Percentiles rank a stretch among this genome's conserved stretches.
Evolutionary conservation across 2,888 invertebrate genomes (phyloP).

Genomic region (Chirona hameri): DNA sequence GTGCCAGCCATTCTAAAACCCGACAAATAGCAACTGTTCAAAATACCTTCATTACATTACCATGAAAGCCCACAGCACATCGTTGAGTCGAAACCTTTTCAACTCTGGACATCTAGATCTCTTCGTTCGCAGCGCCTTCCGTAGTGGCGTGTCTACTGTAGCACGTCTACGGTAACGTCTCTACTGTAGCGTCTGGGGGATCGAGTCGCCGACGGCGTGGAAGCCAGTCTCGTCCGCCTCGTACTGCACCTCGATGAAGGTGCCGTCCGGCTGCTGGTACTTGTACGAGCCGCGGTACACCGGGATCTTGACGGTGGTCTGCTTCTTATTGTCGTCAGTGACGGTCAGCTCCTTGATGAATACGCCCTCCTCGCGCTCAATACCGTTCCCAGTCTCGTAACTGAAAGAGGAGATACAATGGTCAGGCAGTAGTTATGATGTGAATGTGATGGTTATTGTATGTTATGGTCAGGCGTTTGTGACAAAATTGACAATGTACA

Average conservation of each 20-base stretch:
- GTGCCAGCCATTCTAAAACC: too few species aligned
- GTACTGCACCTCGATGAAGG: constrained; percentile 33
- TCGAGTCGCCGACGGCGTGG: constrained; percentile 30
- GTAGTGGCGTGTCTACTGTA: too few species aligned
- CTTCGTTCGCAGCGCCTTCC: too few species aligned
- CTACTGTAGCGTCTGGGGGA: constrained; percentile 28
- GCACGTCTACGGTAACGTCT: too few species aligned
- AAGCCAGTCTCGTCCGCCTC: constrained; percentile 35
- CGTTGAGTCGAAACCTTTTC: too few species aligned
- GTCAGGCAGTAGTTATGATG: not conserved
- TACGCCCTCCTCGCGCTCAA: not conserved
- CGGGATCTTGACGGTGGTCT: not conserved
- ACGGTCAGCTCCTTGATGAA: constrained; percentile 27
- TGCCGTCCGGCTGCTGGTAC: constrained; percentile 34
- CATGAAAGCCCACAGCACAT: too few species aligned
- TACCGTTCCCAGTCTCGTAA: not conserved
- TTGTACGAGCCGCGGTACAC: constrained; percentile 30
- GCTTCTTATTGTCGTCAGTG: not conserved
- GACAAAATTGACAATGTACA: not conserved
- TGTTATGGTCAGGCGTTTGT: not conserved
- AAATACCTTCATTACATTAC: too few species aligned
- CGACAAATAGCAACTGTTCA: too few species aligned
- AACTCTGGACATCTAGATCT: too few species aligned
- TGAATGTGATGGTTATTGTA: not conserved
- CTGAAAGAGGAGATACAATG: not conserved